Evolutionary conservation across 2,797 vertebrate species (phyloP), one percentile per base, ranked within the genome.

Genomic region (Pelobates cultripes): DNA sequence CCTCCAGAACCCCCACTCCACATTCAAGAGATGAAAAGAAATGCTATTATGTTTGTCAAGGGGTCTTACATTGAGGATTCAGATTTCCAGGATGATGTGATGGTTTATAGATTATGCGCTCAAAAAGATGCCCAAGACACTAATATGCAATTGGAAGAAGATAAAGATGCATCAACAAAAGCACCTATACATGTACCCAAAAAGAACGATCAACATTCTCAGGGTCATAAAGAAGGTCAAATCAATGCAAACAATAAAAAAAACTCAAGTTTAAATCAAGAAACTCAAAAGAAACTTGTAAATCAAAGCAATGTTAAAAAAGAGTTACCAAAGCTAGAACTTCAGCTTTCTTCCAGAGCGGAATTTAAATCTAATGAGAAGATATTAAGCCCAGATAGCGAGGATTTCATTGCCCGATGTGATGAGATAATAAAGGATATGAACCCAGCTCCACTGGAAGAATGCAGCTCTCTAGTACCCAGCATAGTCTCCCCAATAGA

Each of bases 21-120:
- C 91, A 97, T 99, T 89, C 96, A 98, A 86, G 97, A 98, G 87
- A 95, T 99, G 94, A 96, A 96, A 89, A 96, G 91, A 86, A 97
- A 91, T 0, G 96, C 97, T 74, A 95, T 93, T 84, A 94, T 96
- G 95, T 85, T 98, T 53, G 89, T 99, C 13, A 97, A 96, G 86
- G 98, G 96, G 17, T 94, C 97, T 8, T 99, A 99, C 80, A 93
- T 97, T 1, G 98, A 99, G 82, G 98, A 99, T 84, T 96, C 95
- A 0, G 98, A 99, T 86, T 99, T 99, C 82, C 96, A 99, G 90
- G 96, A 99, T 4, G 97, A 99, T 7, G 95, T 96, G 86, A 96
- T 97, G 93, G 96, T 99, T 70, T 99, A 99, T 40, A 90, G 97
- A 85, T 92, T 99, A 3, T 96, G 97, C 14, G 97, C 98, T 0